Conservation (phyloP, 2,797 vertebrate genomes). For the Fundulus diaphanus region DNA sequence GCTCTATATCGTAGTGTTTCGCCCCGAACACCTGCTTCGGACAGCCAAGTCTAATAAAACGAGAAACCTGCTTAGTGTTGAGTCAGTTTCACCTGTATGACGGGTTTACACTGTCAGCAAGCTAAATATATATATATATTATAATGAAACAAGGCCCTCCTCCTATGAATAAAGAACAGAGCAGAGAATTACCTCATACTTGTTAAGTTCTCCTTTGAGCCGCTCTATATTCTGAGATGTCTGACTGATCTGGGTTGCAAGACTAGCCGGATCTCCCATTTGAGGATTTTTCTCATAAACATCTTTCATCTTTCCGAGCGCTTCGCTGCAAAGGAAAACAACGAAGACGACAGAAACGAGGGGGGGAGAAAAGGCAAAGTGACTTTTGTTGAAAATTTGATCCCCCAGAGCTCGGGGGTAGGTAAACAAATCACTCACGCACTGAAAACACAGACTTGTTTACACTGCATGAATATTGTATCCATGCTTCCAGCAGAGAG, state of each 20-base stretch:
- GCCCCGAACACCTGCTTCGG: constrained; percentile 85
- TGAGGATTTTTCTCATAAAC: constrained; percentile 94
- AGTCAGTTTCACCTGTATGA: neutral
- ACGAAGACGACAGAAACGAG: constrained; percentile 15
- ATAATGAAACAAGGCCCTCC: neutral
- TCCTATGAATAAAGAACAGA: constrained; percentile 17
- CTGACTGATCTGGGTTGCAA: constrained; percentile 88
- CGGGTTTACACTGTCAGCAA: neutral
- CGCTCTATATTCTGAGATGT: constrained; percentile 88
- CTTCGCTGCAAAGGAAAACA: constrained; percentile 79
- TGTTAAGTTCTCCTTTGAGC: constrained; percentile 85
- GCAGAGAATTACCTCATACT: constrained; percentile 86
- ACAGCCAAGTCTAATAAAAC: constrained; percentile 82
- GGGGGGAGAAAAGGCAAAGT: constrained; percentile 27
- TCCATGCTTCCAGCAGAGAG: constrained; percentile 31
- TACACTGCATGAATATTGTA: constrained; percentile 58
- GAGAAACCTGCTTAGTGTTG: neutral
- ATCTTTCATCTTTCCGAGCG: constrained; percentile 93
- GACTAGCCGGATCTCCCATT: constrained; percentile 90
- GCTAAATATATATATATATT: constrained; percentile 1
- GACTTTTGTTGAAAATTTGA: constrained; percentile 53
- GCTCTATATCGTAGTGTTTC: constrained; percentile 76
- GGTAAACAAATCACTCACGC: constrained; percentile 64
- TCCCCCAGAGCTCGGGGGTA: constrained; percentile 55
- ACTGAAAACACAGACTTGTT: constrained; percentile 37